Conservation (phyloP, 2,797 vertebrate species). For the Neosilurus mollespiculum region DNA sequence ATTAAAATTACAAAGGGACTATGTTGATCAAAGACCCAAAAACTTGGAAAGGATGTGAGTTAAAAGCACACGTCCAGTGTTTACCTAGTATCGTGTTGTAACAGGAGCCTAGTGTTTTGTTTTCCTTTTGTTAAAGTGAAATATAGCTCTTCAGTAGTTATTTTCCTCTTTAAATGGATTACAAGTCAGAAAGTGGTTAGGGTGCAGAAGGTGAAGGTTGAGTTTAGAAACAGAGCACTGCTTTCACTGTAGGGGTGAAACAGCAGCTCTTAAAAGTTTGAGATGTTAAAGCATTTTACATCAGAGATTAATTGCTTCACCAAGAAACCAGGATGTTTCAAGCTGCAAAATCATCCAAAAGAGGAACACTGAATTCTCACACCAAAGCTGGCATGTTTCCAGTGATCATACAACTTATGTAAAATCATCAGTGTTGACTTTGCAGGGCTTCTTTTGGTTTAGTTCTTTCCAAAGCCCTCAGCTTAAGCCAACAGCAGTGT, state of each 20-base stretch:
- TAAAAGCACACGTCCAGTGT: conserved; percentile 77
- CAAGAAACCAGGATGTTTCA: conserved; percentile 18
- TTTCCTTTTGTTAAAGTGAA: conserved; percentile 49
- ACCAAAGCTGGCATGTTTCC: background rate
- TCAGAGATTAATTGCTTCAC: background rate
- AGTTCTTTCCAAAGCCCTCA: conserved; percentile 3
- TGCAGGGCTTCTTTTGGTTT: conserved; percentile 21
- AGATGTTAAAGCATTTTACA: conserved; percentile 1
- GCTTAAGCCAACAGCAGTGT: conserved; percentile 11
- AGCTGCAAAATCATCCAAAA: conserved; percentile 23
- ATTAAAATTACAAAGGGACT: conserved; percentile 58
- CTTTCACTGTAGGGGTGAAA: background rate
- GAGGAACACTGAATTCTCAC: conserved; percentile 33
- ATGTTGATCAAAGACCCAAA: conserved; percentile 68
- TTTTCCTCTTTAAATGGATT: conserved; percentile 49
- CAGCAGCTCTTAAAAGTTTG: conserved; percentile 7
- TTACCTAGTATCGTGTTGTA: conserved; percentile 73
- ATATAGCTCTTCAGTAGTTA: conserved; percentile 73
- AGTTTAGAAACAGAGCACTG: conserved; percentile 24
- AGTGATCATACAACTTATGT: conserved; percentile 24
- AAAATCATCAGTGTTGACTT: conserved; percentile 12
- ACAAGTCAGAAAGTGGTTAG: conserved; percentile 46
- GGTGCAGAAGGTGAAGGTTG: conserved; percentile 42
- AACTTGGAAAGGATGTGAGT: conserved; percentile 48
- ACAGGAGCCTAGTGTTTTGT: conserved; percentile 62